phyloP scores from a whole-genome alignment of 2,113 vertebrate species.

The Xerus inauris region DNA sequence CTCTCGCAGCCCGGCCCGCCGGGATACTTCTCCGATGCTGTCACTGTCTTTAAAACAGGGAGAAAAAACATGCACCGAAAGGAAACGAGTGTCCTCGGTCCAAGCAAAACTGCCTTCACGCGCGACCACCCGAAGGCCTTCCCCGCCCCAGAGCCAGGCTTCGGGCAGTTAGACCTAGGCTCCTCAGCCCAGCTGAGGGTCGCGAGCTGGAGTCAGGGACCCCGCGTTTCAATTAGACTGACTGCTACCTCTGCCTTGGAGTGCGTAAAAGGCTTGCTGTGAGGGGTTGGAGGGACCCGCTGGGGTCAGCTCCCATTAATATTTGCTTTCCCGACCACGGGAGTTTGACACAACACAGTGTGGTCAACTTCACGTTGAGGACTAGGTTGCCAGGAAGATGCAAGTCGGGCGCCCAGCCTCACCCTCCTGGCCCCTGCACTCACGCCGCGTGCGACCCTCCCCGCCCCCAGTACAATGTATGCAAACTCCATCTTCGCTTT shows the following conservation, averaged over 20 bases:
- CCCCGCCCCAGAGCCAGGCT: background rate
- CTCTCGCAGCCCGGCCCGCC: constrained; percentile 50
- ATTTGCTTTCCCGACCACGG: background rate
- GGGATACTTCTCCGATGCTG: constrained; percentile 76
- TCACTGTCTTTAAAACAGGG: constrained; percentile 69
- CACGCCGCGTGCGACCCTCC: background rate
- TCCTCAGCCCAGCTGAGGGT: background rate
- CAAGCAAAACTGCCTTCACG: constrained; percentile 36
- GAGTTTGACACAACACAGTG: background rate
- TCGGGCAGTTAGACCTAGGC: background rate
- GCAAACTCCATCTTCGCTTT: constrained; percentile 45
- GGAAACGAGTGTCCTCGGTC: constrained; percentile 23
- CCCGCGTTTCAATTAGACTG: no score
- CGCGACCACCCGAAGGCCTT: background rate
- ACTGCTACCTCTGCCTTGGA: background rate
- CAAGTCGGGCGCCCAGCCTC: background rate
- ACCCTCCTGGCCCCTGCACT: background rate
- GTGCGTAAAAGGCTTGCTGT: background rate
- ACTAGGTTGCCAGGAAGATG: constrained; percentile 14
- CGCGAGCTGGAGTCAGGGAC: background rate
- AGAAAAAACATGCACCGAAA: constrained; percentile 7
- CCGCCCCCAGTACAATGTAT: background rate
- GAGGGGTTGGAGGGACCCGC: background rate
- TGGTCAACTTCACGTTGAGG: background rate
- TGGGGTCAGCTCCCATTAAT: background rate